Evolutionary conservation across 2,113 vertebrate genomes (phyloP).

Genomic region (Sceloporus undulatus): DNA sequence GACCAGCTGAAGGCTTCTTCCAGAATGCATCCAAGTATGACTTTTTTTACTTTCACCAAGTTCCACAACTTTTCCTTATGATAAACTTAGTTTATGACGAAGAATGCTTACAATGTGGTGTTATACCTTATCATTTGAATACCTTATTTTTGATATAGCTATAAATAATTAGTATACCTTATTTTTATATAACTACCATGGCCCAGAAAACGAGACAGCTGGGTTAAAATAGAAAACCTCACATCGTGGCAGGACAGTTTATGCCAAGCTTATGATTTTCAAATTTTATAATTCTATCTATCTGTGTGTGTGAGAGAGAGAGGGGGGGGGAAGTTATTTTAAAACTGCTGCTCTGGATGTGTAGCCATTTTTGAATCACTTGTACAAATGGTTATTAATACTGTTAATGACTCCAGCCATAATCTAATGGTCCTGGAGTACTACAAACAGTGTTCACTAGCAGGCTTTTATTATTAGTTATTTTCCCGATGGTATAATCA

Average conservation of each 20-base stretch:
- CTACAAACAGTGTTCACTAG: not conserved
- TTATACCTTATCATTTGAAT: slow-evolving; percentile 25
- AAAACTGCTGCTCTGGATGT: slow-evolving; percentile 47
- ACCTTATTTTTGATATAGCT: no score
- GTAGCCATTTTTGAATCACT: not conserved
- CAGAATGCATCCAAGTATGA: no score
- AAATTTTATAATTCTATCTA: not conserved
- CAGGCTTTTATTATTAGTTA: not conserved
- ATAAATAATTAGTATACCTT: slow-evolving; percentile 74
- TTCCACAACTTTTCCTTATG: not conserved
- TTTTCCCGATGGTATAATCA: not conserved
- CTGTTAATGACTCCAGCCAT: not conserved
- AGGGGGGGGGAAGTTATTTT: slow-evolving; percentile 19
- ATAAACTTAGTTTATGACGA: slow-evolving; percentile 69
- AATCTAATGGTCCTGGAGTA: not conserved
- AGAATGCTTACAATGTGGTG: slow-evolving; percentile 66
- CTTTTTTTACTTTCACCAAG: no score
- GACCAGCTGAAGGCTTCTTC: no score
- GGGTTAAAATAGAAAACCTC: slow-evolving; percentile 48
- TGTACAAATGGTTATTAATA: not conserved
- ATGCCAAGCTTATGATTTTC: slow-evolving; percentile 35
- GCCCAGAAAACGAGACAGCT: slow-evolving; percentile 64
- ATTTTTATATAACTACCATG: slow-evolving; percentile 64
- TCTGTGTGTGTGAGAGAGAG: no score
- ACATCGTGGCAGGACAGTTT: slow-evolving; percentile 47